Base-by-base conservation (phyloP, 2,888 invertebrate species). In the Ephialtes manifestator region DNA sequence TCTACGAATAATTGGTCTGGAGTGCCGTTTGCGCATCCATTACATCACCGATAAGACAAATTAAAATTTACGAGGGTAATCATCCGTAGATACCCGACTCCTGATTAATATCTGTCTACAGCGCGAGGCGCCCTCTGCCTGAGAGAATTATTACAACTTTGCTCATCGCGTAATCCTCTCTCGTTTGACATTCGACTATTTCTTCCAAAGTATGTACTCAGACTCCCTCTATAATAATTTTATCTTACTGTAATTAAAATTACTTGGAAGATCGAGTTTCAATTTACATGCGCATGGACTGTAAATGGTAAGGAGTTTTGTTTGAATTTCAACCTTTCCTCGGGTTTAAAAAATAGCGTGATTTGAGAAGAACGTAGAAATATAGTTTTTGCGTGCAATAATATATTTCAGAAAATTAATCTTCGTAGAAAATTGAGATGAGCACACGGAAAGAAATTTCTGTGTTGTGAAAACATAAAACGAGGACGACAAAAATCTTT, bases 61-160 rank as follows among this genome's bases (percentile, higher is more conserved):
- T 48, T 75, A 13, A 48, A 48, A 75, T 75, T 75, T 75, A 63
- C 74, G 74, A 63, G 46, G 35, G 10, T 63, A 63, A 63, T 75
- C 58, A 75, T 75, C 35, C 31, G 18, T 31, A 31, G 74, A 31
- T 28, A 39, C 10, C 18, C 10, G 15, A 31, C 28, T 31, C 46
- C n/a, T 20, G 60, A 63, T 63, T 60, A 63, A 75, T 48, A 31
- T 18, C 31, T 31, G 60, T 8, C 15, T 8, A 15, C 31, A 7
- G 35, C 35, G 35, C 31, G 31, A 35, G 60, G 31, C 31, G 15
- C 35, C 11, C n/a, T n/a, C 31, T 8, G 11, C 31, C 28, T 58
- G 58, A 8, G 35, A n/a, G 63, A 63, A 60, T 31, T 39, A 39
- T 63, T n/a, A 3, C 24, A 11, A 63, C 60, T 63, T n/a, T 18